A percentile compares a stretch with the other conserved stretches of the same genome.
Evolutionary conservation across 2,888 invertebrate genomes (phyloP).

Genomic region (Harpalus rubripes): DNA sequence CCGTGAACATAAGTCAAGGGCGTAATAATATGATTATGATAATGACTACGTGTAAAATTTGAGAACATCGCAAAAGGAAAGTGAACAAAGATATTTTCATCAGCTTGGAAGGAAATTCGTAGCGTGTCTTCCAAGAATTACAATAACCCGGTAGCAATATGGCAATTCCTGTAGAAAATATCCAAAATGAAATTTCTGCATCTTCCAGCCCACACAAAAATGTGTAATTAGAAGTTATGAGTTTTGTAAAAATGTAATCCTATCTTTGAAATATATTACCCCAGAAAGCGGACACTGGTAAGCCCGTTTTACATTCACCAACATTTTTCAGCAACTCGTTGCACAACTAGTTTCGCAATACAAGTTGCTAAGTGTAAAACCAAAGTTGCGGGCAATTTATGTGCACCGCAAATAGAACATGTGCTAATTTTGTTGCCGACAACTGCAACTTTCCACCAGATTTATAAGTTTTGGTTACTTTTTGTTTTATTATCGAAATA

Average conservation of each 20-base stretch:
- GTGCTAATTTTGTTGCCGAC: no score
- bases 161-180: slow-evolving; percentile 4
- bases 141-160: neutral
- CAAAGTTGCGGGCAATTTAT: no score
- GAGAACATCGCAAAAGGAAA: neutral
- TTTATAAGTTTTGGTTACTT: no score
- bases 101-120: neutral
- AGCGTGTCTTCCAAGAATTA: slow-evolving; percentile 14
- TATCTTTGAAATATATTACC: neutral
- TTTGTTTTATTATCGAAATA: no score
- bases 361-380: no score
- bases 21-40: neutral
- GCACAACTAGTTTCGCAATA: no score
- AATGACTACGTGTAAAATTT: neutral
- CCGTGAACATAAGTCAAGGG: neutral
- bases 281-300: neutral
- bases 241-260: slow-evolving; percentile 12
- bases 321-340: no score
- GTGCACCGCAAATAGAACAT: no score
- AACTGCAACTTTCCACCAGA: no score
- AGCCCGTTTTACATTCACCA: no score
- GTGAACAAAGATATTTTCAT: slow-evolving; percentile 10
- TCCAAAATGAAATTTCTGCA: neutral
- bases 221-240: slow-evolving; percentile 36
- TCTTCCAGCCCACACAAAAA: slow-evolving; percentile 23